These are phyloP conservation scores for Hetaerina titia DNA, from an alignment of 2,888 invertebrate species.

Conservation along the genomic window DNA sequence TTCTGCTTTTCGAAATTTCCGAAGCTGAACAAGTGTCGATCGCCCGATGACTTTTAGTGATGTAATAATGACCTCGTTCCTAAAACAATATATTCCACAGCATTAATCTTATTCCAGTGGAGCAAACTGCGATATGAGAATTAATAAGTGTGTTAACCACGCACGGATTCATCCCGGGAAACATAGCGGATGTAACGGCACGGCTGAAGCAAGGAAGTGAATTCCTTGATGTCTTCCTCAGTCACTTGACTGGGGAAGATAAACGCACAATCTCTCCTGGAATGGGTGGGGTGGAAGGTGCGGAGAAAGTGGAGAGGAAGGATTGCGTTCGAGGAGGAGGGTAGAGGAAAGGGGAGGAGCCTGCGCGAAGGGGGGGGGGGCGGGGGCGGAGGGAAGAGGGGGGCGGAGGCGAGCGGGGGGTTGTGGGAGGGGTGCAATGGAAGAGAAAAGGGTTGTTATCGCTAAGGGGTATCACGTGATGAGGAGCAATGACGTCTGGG, in stretches of 20 bases:
- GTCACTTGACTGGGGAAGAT: background rate
- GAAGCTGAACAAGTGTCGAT: too few species aligned
- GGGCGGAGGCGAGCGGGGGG: background rate
- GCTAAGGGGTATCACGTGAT: constrained; percentile 65
- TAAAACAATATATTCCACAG: too few species aligned
- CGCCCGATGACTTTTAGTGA: too few species aligned
- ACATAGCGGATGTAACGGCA: background rate
- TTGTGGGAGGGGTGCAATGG: background rate
- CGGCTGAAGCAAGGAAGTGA: background rate
- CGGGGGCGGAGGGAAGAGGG: background rate
- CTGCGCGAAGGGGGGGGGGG: background rate
- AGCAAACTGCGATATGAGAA: too few species aligned
- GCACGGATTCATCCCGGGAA: background rate
- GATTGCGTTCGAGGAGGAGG: background rate
- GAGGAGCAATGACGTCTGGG: constrained; percentile 65
- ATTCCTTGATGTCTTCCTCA: constrained; percentile 35
- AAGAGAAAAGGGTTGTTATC: constrained; percentile 63
- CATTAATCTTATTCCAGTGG: too few species aligned
- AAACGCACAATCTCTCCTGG: constrained; percentile 1
- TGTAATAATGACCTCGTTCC: too few species aligned
- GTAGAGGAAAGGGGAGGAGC: background rate
- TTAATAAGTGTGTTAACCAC: too few species aligned
- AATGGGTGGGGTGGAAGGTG: background rate
- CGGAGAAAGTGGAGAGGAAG: background rate
- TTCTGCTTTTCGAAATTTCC: too few species aligned